Conservation (phyloP, 2,888 invertebrate genomes). For the Bhutanitis thaidina region DNA sequence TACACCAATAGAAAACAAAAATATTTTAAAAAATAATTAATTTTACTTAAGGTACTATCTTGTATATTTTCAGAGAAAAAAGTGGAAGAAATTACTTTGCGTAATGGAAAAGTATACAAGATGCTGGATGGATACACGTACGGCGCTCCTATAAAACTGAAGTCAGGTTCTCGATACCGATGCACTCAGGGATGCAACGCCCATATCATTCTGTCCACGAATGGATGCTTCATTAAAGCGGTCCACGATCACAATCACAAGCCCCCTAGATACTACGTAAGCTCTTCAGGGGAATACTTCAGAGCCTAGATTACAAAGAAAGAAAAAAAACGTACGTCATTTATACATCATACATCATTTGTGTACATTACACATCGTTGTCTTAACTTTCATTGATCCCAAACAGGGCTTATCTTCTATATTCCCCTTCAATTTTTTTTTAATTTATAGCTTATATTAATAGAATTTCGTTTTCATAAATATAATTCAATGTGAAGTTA, state of each 20-base stretch:
- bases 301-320: conserved; percentile 13
- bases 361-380: no score
- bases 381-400: no score
- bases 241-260: conserved; percentile 31
- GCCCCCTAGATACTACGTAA: conserved; percentile 25
- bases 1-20: no score
- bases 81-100: conserved; percentile 22
- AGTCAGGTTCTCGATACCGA: conserved; percentile 22
- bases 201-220: conserved; percentile 23
- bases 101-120: conserved; percentile 24
- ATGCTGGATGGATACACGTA: conserved; percentile 27
- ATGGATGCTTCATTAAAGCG: conserved; percentile 25
- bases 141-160: conserved; percentile 16
- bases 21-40: no score
- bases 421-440: no score
- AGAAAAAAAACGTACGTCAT: background rate
- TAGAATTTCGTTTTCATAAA: no score
- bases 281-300: conserved; percentile 28
- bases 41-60: background rate
- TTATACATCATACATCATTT: no score
- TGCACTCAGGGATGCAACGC: conserved; percentile 27
- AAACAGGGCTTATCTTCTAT: no score
- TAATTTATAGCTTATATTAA: no score
- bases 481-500: no score
- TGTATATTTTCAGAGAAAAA: background rate